Evolutionary conservation across 2,888 invertebrate genomes (phyloP), one percentile per base, ranked within the genome.

Genomic region (Arrhopalites spinosus): DNA sequence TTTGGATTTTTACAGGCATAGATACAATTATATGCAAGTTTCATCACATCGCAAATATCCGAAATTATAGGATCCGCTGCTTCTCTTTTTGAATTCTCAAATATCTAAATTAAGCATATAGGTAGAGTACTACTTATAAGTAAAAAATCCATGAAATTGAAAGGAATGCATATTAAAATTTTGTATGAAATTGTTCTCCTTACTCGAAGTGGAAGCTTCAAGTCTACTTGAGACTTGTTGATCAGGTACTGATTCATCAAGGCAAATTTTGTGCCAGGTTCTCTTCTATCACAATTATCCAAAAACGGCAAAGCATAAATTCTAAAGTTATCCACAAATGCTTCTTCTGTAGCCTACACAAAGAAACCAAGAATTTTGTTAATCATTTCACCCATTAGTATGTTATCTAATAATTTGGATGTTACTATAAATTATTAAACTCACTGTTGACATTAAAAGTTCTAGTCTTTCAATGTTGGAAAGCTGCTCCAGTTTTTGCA

Each of bases 301-400:
- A 90, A 86, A 85, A 89, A 92, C 36, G 92, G 91, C 25, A 91
- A 84, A 79, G 92, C 85, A 85, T 88, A 89, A 71, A 87, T 85
- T 79, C 89, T 88, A 71, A 92, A 85, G 83, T 91, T 43, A 47
- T 36, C 17, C 11, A 90, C 88, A 84, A 91, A 91, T 71, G 88
- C 89, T 15, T 88, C 88, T 66, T 88, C 87, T 2, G 88, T 83
- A 0, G 87, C 85, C 87, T 89, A 47, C 86, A 88, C 68, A 66
- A 53, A 47, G 27, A 68, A 23, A 43, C 36, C 2, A 71, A 20
- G 20, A 13, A 25, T 45, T 59, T 53, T 7, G 8, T 45, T 45
- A 45, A 45, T 7, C 15, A 64, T 77, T 45, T 36, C 23, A 23
- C n/a, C n/a, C n/a, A n/a, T n/a, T n/a, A n/a, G n/a, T n/a, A n/a